phyloP scores from a whole-genome alignment of 2,888 invertebrate genomes.

The Chloroclystis v-ata region DNA sequence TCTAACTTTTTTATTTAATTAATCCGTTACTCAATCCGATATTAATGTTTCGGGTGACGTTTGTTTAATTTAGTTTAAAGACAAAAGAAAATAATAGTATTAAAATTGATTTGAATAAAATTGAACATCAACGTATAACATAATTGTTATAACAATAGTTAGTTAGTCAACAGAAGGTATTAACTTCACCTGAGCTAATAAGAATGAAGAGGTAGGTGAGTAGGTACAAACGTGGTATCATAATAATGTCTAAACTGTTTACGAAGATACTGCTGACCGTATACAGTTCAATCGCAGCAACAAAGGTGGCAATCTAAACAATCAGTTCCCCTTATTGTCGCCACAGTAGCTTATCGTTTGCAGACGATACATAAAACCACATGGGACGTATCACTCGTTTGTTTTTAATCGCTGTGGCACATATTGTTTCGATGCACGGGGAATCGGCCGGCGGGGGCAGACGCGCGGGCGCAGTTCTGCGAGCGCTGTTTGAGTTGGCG shows the following conservation, averaged over 20 bases:
- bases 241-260: conserved; percentile 25
- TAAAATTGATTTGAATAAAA: no score
- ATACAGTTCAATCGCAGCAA: conserved; percentile 27
- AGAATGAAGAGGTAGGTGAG: neutral
- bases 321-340: conserved; percentile 32
- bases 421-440: conserved; percentile 46
- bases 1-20: no score
- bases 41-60: no score
- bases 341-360: conserved; percentile 31
- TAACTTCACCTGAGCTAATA: conserved; percentile 14
- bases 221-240: conserved; percentile 4
- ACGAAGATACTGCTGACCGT: conserved; percentile 25
- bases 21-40: no score
- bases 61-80: no score
- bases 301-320: conserved; percentile 31
- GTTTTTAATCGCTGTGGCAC: conserved; percentile 42
- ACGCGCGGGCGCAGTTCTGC: conserved; percentile 49
- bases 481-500: conserved; percentile 51
- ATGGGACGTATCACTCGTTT: conserved; percentile 44
- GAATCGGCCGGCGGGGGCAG: conserved; percentile 39
- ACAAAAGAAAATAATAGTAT: no score
- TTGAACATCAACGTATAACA: no score
- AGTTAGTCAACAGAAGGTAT: no score
- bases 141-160: no score
- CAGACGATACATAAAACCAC: conserved; percentile 45